Evolutionary conservation across 2,888 invertebrate genomes (phyloP).

Genomic region (Poecilobothrus nobilitatus): DNA sequence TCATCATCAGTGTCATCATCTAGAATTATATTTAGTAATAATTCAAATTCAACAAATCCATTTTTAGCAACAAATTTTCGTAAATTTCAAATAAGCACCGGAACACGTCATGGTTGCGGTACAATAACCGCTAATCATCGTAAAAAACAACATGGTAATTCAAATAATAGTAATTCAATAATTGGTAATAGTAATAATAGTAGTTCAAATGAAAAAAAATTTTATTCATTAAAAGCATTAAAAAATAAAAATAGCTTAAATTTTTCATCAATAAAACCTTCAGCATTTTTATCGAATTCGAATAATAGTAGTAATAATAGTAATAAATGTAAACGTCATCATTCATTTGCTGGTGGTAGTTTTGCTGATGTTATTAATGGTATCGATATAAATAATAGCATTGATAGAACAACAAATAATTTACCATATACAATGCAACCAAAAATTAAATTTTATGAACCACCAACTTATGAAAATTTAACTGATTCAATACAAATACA

Average conservation of each 20-base stretch:
- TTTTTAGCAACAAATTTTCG: slow-evolving; percentile 38
- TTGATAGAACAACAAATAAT: slow-evolving; percentile 26
- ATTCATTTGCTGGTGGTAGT: slow-evolving; percentile 41
- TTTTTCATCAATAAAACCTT: slow-evolving; percentile 25
- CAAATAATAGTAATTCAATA: slow-evolving; percentile 16
- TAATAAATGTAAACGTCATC: slow-evolving; percentile 43
- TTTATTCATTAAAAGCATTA: slow-evolving; percentile 38
- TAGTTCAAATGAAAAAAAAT: slow-evolving; percentile 37
- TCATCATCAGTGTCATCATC: slow-evolving; percentile 10
- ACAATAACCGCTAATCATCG: neutral
- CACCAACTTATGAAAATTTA: slow-evolving; percentile 53
- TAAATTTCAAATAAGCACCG: slow-evolving; percentile 33
- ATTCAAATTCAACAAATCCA: slow-evolving; percentile 31
- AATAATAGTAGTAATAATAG: slow-evolving; percentile 16
- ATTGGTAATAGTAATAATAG: no score
- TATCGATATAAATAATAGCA: neutral
- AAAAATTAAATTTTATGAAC: slow-evolving; percentile 39
- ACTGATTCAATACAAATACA: slow-evolving; percentile 60
- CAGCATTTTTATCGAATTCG: slow-evolving; percentile 15
- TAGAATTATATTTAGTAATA: slow-evolving; percentile 22
- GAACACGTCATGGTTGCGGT: slow-evolving; percentile 13
- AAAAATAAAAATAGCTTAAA: slow-evolving; percentile 24
- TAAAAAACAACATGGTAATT: slow-evolving; percentile 7
- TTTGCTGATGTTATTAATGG: slow-evolving; percentile 32
- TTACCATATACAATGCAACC: slow-evolving; percentile 21